phyloP scores from a whole-genome alignment of 1,140 invertebrate species.

The Batillaria attramentaria region DNA sequence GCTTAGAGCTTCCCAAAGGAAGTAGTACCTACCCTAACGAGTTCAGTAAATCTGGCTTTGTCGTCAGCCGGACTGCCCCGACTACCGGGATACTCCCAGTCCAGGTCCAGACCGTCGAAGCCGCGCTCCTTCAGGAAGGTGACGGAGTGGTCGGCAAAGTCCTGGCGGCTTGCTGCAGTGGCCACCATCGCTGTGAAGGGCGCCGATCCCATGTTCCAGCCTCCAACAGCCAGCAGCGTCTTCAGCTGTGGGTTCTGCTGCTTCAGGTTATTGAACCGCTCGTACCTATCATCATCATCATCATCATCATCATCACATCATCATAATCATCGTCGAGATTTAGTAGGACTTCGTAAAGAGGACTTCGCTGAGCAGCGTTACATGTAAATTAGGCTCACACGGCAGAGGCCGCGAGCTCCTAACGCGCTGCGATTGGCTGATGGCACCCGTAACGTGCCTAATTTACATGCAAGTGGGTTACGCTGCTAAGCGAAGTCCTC shows the following conservation, averaged over 20 bases:
- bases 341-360: too few species aligned
- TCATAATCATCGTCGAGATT: too few species aligned
- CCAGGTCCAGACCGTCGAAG: constrained; percentile 55
- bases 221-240: constrained; percentile 93
- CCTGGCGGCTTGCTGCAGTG: constrained; percentile 43
- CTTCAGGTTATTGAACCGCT: constrained; percentile 74
- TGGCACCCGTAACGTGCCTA: too few species aligned
- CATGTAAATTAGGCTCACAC: too few species aligned
- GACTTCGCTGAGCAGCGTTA: too few species aligned
- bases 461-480: too few species aligned
- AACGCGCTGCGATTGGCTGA: too few species aligned
- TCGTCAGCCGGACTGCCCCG: neutral
- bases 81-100: constrained; percentile 64
- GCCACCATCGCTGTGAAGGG: constrained; percentile 73
- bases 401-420: too few species aligned
- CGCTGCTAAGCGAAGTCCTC: too few species aligned
- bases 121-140: constrained; percentile 82
- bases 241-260: constrained; percentile 94
- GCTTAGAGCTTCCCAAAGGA: neutral
- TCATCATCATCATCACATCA: too few species aligned
- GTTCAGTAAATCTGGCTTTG: neutral
- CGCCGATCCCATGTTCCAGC: constrained; percentile 95
- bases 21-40: constrained; percentile 1
- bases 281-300: too few species aligned
- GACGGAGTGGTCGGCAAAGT: constrained; percentile 75